Conservation (phyloP, 2,797 vertebrate species). For the Chromis chromis region DNA sequence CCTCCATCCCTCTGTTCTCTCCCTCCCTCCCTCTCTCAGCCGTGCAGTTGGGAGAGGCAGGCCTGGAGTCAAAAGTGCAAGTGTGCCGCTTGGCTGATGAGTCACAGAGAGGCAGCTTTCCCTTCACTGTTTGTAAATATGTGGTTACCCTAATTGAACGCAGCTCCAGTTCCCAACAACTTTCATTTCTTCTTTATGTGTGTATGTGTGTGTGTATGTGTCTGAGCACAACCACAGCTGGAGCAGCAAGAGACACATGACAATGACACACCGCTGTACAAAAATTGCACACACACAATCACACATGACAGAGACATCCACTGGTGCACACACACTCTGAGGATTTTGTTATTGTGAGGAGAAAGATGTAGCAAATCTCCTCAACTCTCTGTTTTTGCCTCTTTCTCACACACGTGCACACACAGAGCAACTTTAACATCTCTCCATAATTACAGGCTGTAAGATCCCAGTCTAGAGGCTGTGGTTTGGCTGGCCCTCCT, state of each 20-base stretch:
- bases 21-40: constrained; percentile 43
- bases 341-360: constrained; percentile 33
- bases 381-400: constrained; percentile 13
- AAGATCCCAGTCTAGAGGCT: constrained; percentile 78
- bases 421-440: constrained; percentile 65
- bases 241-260: constrained; percentile 56
- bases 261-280: constrained; percentile 38
- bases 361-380: constrained; percentile 34
- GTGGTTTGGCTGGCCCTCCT: constrained; percentile 81
- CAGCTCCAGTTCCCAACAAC: constrained; percentile 80
- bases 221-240: constrained; percentile 58
- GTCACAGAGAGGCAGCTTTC: constrained; percentile 76
- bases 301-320: constrained; percentile 35
- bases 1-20: constrained; percentile 54
- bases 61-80: constrained; percentile 82
- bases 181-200: constrained; percentile 72
- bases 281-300: constrained; percentile 5
- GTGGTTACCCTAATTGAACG: constrained; percentile 83
- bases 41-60: constrained; percentile 64
- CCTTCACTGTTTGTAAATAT: constrained; percentile 84
- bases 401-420: constrained; percentile 34
- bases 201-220: constrained; percentile 31
- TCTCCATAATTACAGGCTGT: constrained; percentile 80
- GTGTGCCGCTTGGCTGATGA: constrained; percentile 80
- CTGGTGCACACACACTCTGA: constrained; percentile 18